A percentile compares a stretch with the other conserved stretches of the same genome.
Conservation (phyloP, 1,140 invertebrate species). For the Sminthurides bifidus region DNA sequence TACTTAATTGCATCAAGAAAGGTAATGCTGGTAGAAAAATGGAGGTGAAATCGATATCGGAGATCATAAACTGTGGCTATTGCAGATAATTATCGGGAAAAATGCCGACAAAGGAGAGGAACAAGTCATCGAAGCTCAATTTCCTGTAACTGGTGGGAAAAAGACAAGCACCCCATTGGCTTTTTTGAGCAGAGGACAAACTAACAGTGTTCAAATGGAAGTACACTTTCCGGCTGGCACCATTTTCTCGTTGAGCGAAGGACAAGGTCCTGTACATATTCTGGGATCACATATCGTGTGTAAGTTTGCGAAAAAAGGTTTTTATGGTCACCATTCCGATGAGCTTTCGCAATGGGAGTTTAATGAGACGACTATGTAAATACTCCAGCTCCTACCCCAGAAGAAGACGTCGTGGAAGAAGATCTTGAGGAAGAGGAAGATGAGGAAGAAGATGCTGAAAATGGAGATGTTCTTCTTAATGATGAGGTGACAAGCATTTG, state of each 20-base stretch:
- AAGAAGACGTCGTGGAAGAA: constrained; percentile 3
- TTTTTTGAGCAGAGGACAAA: constrained; percentile 2
- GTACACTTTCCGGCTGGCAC: background rate
- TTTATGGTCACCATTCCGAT: background rate
- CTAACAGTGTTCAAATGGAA: background rate
- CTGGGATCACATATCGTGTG: constrained; percentile 1
- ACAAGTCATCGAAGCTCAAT: background rate
- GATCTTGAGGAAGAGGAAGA: constrained; percentile 13
- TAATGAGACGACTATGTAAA: background rate
- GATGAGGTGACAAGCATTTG: too few species aligned
- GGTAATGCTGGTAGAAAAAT: background rate
- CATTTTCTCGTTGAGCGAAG: constrained; percentile 3
- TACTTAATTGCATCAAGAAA: too few species aligned
- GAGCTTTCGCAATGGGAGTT: background rate
- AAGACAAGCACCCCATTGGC: background rate
- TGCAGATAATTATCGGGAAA: background rate
- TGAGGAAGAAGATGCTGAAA: constrained; percentile 1
- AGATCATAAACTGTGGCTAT: background rate
- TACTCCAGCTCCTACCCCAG: background rate
- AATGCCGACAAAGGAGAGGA: constrained; percentile 1
- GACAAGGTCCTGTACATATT: constrained; percentile 13
- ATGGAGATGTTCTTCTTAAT: background rate
- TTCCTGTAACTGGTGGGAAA: background rate
- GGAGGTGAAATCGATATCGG: background rate
- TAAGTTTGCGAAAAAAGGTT: constrained; percentile 1